phyloP scores from a whole-genome alignment of 35 echinoderm and acorn worm species.

The Ophiothrix spiculata region DNA sequence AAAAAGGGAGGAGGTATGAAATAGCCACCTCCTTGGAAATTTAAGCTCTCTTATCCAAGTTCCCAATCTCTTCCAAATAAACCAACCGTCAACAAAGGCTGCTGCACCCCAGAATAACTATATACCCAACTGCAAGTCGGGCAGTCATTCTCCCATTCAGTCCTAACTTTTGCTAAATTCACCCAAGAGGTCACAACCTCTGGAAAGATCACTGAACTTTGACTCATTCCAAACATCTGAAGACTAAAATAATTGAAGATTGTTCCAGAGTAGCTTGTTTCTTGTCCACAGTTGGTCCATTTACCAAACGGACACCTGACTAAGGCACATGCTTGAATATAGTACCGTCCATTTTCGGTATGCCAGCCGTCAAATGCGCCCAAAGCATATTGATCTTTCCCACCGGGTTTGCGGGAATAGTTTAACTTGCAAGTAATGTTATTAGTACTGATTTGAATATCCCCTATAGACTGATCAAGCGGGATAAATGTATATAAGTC shows the following conservation, averaged over 20 bases:
- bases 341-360: constrained; percentile 77
- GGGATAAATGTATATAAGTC: constrained; percentile 69
- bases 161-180: constrained; percentile 35
- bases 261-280: constrained; percentile 48
- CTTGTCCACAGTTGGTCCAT: constrained; percentile 59
- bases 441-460: constrained; percentile 44
- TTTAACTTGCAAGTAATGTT: constrained; percentile 49
- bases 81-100: constrained; percentile 54
- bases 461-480: constrained; percentile 13
- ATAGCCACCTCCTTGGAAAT: no score
- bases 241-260: constrained; percentile 50
- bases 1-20: no score
- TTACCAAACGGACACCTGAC: constrained; percentile 45
- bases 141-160: constrained; percentile 44
- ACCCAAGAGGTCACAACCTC: constrained; percentile 62
- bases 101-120: constrained; percentile 33
- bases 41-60: no score
- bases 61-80: constrained; percentile 87
- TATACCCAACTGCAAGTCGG: constrained; percentile 31
- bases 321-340: constrained; percentile 69
- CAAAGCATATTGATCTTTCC: constrained; percentile 62
- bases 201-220: constrained; percentile 44
- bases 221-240: constrained; percentile 29
- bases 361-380: constrained; percentile 83
- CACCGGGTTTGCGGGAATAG: constrained; percentile 24